Evolutionary conservation across 1,140 invertebrate species (phyloP).

Genomic region (Uloborus diversus): DNA sequence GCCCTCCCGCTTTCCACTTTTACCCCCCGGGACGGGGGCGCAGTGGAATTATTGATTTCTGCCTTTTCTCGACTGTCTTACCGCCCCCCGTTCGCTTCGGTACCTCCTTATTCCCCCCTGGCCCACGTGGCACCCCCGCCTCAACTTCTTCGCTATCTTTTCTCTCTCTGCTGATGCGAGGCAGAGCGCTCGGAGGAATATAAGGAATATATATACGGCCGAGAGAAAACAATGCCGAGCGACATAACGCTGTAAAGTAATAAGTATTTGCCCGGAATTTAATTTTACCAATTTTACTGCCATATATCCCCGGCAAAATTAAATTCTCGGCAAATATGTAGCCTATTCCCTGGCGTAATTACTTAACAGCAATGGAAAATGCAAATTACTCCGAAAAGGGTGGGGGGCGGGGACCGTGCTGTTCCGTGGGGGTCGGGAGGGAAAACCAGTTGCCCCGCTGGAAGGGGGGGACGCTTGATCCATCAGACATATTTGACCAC

Average conservation of each 20-base stretch:
- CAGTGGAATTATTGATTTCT: slow-evolving; percentile 51
- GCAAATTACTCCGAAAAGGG: slow-evolving; percentile 48
- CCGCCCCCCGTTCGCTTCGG: neutral
- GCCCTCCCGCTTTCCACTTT: neutral
- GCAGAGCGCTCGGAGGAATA: slow-evolving; percentile 48
- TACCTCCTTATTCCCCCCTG: slow-evolving; percentile 39
- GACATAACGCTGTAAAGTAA: slow-evolving; percentile 58
- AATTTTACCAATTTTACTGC: slow-evolving; percentile 58
- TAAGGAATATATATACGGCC: slow-evolving; percentile 52
- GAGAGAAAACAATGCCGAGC: slow-evolving; percentile 54
- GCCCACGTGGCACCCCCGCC: neutral
- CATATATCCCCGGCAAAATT: slow-evolving; percentile 57
- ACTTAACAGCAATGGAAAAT: slow-evolving; percentile 58
- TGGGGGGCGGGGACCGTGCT: neutral
- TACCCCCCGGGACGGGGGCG: slow-evolving; percentile 1
- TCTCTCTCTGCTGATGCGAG: slow-evolving; percentile 30
- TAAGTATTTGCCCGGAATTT: slow-evolving; percentile 57
- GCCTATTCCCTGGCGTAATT: slow-evolving; percentile 57
- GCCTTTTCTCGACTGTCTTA: slow-evolving; percentile 39
- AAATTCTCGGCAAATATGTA: slow-evolving; percentile 58
- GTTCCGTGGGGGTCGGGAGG: too few species aligned
- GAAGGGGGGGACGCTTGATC: too few species aligned
- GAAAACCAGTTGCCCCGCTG: too few species aligned
- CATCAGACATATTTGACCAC: too few species aligned
- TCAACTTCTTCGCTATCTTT: slow-evolving; percentile 54